Percentiles rank a stretch among this genome's conserved stretches.
Evolutionary conservation across 2,113 vertebrate genomes (phyloP).

Genomic region (Rynchops niger): DNA sequence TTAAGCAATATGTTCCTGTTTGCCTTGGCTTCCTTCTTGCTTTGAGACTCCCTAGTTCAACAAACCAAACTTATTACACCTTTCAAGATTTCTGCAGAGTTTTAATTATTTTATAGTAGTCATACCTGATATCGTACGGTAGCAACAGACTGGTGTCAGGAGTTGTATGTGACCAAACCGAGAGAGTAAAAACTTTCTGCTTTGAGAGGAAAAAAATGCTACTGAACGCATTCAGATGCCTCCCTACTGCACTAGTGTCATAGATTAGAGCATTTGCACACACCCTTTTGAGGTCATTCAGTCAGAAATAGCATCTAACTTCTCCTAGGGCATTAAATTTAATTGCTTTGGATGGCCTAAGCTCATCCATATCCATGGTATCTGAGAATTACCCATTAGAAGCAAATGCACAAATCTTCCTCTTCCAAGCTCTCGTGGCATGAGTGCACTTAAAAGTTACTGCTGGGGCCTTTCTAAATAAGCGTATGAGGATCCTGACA

Average conservation of each 20-base stretch:
- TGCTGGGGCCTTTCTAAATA: neutral
- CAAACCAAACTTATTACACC: neutral
- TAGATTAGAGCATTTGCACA: neutral
- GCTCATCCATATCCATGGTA: neutral
- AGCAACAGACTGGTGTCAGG: neutral
- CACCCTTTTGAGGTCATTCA: slow-evolving; percentile 25
- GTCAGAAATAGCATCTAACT: slow-evolving; percentile 35
- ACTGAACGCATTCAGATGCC: neutral
- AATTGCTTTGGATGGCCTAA: neutral
- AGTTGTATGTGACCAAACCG: neutral
- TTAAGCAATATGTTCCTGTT: slow-evolving; percentile 46
- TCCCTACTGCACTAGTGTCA: neutral
- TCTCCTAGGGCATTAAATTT: neutral
- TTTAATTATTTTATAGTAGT: neutral
- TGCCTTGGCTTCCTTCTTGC: slow-evolving; percentile 34
- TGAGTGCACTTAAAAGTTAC: neutral
- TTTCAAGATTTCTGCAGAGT: neutral
- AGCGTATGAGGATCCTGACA: neutral
- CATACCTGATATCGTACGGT: neutral
- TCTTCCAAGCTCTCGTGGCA: neutral
- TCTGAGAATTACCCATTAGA: neutral
- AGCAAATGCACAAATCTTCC: neutral
- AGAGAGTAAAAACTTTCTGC: neutral
- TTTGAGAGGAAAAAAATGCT: neutral
- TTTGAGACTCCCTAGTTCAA: neutral